These are phyloP conservation scores for Nothura maculosa DNA, from an alignment of 2,797 vertebrate genomes.

Conservation along the genomic window DNA sequence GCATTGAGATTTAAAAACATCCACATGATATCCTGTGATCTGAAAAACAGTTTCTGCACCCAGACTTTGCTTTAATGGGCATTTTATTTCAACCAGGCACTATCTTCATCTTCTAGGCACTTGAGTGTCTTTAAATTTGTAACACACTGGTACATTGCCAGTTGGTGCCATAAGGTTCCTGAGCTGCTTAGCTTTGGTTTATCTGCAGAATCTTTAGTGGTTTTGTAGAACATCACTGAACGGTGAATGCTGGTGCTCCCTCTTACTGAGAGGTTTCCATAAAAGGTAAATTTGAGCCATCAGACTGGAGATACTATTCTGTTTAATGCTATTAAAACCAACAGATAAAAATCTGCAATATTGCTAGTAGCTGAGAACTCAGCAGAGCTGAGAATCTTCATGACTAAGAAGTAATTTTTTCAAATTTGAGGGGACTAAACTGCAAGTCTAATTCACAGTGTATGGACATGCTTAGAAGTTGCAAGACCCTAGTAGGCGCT, in stretches of 20 bases:
- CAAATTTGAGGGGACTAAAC: neutral
- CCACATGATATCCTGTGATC: neutral
- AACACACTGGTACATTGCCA: neutral
- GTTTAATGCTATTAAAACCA: neutral
- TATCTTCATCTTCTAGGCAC: neutral
- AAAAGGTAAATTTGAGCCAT: neutral
- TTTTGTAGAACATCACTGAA: neutral
- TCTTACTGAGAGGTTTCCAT: constrained; percentile 26
- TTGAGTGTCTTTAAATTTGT: neutral
- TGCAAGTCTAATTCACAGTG: neutral
- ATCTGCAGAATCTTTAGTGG: neutral
- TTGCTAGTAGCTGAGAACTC: neutral
- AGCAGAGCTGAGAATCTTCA: too few relatives aligned
- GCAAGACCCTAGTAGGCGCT: neutral
- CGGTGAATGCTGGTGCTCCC: constrained; percentile 33
- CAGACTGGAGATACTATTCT: neutral
- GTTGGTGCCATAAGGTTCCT: neutral
- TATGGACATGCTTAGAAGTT: neutral
- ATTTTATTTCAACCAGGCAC: neutral
- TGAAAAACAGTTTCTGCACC: neutral
- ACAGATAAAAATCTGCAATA: neutral
- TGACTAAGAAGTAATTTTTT: neutral
- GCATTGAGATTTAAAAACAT: neutral
- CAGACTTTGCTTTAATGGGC: neutral
- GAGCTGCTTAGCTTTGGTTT: neutral